These are phyloP conservation scores for Gasterosteus aculeatus DNA, from an alignment of 2,113 vertebrate genomes.

Conservation along the genomic window DNA sequence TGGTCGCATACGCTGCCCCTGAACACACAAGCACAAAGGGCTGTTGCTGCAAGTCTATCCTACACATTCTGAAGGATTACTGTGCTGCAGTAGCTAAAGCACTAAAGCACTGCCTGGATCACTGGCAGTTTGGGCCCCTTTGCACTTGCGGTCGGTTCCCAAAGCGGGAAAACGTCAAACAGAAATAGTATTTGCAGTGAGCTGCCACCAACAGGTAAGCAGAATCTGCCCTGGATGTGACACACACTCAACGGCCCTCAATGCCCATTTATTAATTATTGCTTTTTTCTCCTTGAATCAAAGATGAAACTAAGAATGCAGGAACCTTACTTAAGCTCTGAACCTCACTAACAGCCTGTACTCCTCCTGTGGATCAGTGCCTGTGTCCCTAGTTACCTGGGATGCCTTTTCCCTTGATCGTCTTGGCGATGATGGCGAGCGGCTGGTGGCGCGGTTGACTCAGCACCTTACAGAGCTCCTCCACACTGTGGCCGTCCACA, in stretches of 20 bases:
- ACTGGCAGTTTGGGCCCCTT: constrained; percentile 29
- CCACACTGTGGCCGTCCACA: constrained; percentile 95
- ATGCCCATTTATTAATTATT: too few species aligned
- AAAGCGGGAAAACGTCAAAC: constrained; percentile 17
- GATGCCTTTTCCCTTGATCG: constrained; percentile 93
- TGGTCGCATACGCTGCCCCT: constrained; percentile 34
- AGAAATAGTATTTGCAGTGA: constrained; percentile 14
- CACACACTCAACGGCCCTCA: too few species aligned
- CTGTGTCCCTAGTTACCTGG: constrained; percentile 77
- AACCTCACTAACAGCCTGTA: too few species aligned
- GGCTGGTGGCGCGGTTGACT: constrained; percentile 91
- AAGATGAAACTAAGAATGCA: too few species aligned
- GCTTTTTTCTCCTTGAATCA: too few species aligned
- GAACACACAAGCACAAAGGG: constrained; percentile 40
- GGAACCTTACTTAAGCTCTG: too few species aligned
- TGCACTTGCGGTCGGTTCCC: neutral
- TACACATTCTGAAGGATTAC: constrained; percentile 85
- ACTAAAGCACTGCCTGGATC: constrained; percentile 57
- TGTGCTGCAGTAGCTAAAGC: constrained; percentile 80
- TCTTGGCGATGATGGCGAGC: constrained; percentile 93
- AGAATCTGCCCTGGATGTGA: too few species aligned
- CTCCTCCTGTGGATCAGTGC: neutral
- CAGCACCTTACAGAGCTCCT: constrained; percentile 94
- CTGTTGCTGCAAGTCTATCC: constrained; percentile 31
- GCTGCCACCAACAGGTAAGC: neutral